Evolutionary conservation across 1,140 invertebrate species (phyloP).

Genomic region (Formica exsecta): DNA sequence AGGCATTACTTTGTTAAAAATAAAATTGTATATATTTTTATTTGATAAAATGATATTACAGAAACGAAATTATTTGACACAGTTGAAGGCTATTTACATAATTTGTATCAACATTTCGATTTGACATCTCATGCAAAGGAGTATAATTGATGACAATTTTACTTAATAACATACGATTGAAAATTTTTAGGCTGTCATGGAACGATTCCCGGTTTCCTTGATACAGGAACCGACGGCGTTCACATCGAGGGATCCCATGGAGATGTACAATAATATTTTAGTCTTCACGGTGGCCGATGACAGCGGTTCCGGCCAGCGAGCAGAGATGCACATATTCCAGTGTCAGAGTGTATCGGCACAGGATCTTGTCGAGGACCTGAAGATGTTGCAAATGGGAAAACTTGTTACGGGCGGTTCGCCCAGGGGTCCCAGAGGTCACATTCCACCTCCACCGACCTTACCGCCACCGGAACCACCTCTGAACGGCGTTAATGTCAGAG

Average conservation of each 20-base stretch:
- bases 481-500: constrained; percentile 88
- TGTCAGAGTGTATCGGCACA: constrained; percentile 94
- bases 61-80: constrained; percentile 6
- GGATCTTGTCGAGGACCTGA: constrained; percentile 95
- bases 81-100: neutral
- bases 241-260: constrained; percentile 97
- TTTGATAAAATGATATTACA: constrained; percentile 3
- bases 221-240: constrained; percentile 98
- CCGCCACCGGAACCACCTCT: constrained; percentile 88
- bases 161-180: constrained; percentile 55
- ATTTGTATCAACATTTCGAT: constrained; percentile 1
- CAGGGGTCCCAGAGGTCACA: constrained; percentile 85
- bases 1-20: too few relatives aligned
- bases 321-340: constrained; percentile 99
- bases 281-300: constrained; percentile 96
- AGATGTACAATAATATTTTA: constrained; percentile 99
- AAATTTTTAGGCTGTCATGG: constrained; percentile 94
- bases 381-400: constrained; percentile 92
- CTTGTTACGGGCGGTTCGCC: constrained; percentile 87
- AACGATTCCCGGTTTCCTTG: constrained; percentile 96
- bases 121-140: constrained; percentile 24
- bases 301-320: constrained; percentile 88
- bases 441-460: constrained; percentile 88
- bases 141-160: constrained; percentile 50
- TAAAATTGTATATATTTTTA: too few relatives aligned